Conservation (phyloP, 2,113 vertebrate species). For the Sisor rabdophorus region DNA sequence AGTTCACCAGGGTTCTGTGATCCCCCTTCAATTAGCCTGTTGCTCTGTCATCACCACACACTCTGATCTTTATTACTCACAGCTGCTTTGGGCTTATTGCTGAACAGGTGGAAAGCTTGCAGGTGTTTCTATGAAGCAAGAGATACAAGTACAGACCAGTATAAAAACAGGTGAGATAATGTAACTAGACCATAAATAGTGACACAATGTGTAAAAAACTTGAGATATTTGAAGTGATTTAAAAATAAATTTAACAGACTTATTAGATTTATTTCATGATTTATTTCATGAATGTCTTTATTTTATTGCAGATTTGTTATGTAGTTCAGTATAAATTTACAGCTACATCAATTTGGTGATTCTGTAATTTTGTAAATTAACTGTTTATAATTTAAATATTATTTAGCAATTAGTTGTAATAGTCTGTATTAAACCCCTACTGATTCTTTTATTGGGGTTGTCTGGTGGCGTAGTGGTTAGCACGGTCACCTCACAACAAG, state of each 20-base stretch:
- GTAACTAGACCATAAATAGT: conserved; percentile 4
- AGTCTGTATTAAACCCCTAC: too few species aligned
- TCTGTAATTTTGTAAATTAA: too few species aligned
- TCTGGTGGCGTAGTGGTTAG: too few species aligned
- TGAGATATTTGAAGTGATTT: neutral
- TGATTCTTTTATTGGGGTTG: too few species aligned
- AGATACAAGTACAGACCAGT: neutral
- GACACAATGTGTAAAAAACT: neutral
- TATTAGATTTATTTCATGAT: too few species aligned
- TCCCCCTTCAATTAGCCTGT: conserved; percentile 62
- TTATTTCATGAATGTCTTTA: neutral
- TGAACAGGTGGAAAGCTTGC: conserved; percentile 31
- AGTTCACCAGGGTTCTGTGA: conserved; percentile 33
- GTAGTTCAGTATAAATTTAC: neutral
- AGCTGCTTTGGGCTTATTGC: conserved; percentile 17
- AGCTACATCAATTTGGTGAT: neutral
- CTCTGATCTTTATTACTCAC: conserved; percentile 53
- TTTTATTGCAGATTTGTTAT: neutral
- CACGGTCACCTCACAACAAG: too few species aligned
- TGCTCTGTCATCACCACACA: conserved; percentile 65
- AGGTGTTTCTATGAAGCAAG: conserved; percentile 17
- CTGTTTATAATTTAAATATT: too few species aligned
- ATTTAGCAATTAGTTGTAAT: too few species aligned
- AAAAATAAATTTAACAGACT: neutral
- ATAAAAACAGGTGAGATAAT: conserved; percentile 27